These are phyloP conservation scores for Solenopsis fugax DNA, from an alignment of 1,140 invertebrate genomes.

Conservation along the genomic window DNA sequence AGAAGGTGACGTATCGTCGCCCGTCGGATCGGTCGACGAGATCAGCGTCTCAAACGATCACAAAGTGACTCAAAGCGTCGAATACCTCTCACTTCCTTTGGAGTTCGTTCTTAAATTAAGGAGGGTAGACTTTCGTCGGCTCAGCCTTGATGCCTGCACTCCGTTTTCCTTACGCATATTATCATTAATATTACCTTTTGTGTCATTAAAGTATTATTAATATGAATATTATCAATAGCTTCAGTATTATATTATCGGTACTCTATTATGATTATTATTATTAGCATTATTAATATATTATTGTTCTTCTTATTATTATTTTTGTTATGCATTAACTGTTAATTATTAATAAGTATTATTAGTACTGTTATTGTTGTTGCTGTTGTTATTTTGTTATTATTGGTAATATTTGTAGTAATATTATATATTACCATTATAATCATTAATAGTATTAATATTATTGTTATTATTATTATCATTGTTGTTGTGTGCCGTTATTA, in stretches of 20 bases:
- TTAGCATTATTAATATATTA: constrained; percentile 56
- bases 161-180: constrained; percentile 33
- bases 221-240: constrained; percentile 61
- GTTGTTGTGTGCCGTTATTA: constrained; percentile 26
- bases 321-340: constrained; percentile 61
- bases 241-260: constrained; percentile 42
- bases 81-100: constrained; percentile 51
- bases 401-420: constrained; percentile 58
- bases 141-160: constrained; percentile 35
- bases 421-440: constrained; percentile 58
- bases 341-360: constrained; percentile 57
- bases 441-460: constrained; percentile 62
- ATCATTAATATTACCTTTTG: constrained; percentile 45
- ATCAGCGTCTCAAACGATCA: constrained; percentile 35
- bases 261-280: constrained; percentile 62
- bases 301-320: constrained; percentile 61
- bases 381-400: constrained; percentile 59
- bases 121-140: constrained; percentile 66
- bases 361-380: constrained; percentile 54
- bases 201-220: constrained; percentile 60
- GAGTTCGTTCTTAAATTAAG: constrained; percentile 53
- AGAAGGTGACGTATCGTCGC: constrained; percentile 66
- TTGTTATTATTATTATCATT: constrained; percentile 61
- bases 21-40: constrained; percentile 56
- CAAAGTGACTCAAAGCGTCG: constrained; percentile 20